A percentile compares a stretch with the other conserved stretches of the same genome.
Evolutionary conservation across 2,888 invertebrate species (phyloP).

Genomic region (Mythimna loreyi): DNA sequence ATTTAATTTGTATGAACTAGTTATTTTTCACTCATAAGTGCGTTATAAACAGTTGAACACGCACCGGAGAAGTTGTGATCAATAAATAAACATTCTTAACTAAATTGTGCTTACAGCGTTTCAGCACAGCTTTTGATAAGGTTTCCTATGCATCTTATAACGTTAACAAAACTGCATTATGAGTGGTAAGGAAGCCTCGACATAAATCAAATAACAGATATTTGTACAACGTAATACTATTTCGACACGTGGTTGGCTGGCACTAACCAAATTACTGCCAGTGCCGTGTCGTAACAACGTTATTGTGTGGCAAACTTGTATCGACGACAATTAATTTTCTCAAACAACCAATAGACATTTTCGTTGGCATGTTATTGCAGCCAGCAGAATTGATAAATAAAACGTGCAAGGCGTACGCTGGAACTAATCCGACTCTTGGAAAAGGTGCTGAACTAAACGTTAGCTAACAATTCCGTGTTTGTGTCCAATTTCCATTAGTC

Average conservation of each 20-base stretch:
- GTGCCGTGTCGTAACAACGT: slow-evolving; percentile 44
- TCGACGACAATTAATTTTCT: slow-evolving; percentile 37
- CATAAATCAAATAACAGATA: slow-evolving; percentile 37
- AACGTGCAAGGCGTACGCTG: slow-evolving; percentile 29
- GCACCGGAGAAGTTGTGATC: too few species aligned
- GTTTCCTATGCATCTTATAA: background rate
- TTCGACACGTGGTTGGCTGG: slow-evolving; percentile 49
- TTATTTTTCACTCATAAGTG: background rate
- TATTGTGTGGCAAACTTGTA: slow-evolving; percentile 29
- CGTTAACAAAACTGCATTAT: slow-evolving; percentile 5
- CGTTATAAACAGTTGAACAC: background rate
- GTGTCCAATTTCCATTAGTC: slow-evolving; percentile 35
- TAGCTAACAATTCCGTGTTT: slow-evolving; percentile 28
- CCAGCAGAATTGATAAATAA: slow-evolving; percentile 23
- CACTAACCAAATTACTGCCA: slow-evolving; percentile 54
- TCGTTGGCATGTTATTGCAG: slow-evolving; percentile 30
- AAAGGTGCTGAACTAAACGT: slow-evolving; percentile 23
- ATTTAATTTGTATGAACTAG: slow-evolving; percentile 6
- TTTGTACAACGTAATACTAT: slow-evolving; percentile 41
- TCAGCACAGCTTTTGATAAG: too few species aligned
- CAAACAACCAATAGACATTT: slow-evolving; percentile 30
- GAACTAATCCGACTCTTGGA: slow-evolving; percentile 13
- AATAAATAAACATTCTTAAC: too few species aligned
- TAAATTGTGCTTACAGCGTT: too few species aligned
- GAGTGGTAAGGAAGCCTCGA: slow-evolving; percentile 8